Percentiles rank a stretch among this genome's conserved stretches.
Evolutionary conservation across 2,113 vertebrate species (phyloP).

Genomic region (Otus sunia): DNA sequence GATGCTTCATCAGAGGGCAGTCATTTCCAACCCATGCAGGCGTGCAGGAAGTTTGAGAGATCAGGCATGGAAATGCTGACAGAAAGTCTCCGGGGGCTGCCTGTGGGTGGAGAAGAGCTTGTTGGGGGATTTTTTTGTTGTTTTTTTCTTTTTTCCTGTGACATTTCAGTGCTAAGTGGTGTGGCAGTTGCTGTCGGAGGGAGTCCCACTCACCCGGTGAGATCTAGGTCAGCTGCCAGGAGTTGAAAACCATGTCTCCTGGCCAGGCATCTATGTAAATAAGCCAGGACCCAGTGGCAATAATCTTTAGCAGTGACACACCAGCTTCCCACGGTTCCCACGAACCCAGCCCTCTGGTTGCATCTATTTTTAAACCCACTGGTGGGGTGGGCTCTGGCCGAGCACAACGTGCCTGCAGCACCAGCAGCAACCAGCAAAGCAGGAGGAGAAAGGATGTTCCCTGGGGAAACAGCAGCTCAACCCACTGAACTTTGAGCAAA

Average conservation of each 20-base stretch:
- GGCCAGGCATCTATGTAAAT: neutral
- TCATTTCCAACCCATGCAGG: neutral
- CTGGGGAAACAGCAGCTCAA: neutral
- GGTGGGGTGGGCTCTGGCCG: neutral
- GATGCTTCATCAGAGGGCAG: neutral
- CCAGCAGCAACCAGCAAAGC: neutral
- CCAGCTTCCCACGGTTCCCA: neutral
- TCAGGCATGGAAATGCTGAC: neutral
- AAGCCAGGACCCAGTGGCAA: neutral
- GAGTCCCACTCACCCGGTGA: accelerated
- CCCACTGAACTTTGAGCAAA: neutral
- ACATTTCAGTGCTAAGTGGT: neutral
- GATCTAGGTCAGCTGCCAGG: accelerated
- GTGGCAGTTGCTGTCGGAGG: accelerated
- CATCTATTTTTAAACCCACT: neutral
- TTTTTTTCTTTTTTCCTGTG: neutral
- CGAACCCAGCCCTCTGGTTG: neutral
- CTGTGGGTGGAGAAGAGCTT: neutral
- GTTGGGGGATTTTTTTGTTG: neutral
- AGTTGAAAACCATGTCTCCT: neutral
- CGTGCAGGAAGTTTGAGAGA: neutral
- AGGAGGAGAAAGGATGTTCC: neutral
- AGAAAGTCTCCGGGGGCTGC: neutral
- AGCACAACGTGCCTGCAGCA: accelerated
- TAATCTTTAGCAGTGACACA: neutral